Conservation (phyloP, 2,888 invertebrate genomes). For the Drosophila borealis region DNA sequence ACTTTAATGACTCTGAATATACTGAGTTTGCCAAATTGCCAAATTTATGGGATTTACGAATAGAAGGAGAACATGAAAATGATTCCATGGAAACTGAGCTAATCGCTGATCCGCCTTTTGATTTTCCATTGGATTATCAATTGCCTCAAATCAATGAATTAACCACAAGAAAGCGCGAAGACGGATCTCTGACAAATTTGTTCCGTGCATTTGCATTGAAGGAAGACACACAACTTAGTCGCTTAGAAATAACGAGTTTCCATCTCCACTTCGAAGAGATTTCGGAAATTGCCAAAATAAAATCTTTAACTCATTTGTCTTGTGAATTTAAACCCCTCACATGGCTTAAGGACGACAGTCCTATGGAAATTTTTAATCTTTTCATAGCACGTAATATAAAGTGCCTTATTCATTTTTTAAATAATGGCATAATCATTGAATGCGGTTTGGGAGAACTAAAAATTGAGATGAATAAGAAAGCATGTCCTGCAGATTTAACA, state of each 20-base stretch:
- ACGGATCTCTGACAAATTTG: not conserved
- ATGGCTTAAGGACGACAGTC: too few species aligned
- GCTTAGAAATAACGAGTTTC: not conserved
- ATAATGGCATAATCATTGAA: not conserved
- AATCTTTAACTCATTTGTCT: not conserved
- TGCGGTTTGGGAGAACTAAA: not conserved
- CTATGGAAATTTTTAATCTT: not conserved
- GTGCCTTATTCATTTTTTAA: not conserved
- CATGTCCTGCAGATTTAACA: not conserved
- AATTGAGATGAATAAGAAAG: not conserved
- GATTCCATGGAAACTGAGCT: not conserved
- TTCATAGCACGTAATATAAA: not conserved
- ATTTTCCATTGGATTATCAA: not conserved
- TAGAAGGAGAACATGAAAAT: not conserved
- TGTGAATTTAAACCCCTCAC: not conserved
- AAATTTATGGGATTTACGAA: not conserved
- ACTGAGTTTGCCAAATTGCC: not conserved
- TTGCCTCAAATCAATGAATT: not conserved
- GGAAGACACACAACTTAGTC: not conserved
- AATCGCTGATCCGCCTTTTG: not conserved
- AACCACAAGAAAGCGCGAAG: not conserved
- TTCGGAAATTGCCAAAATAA: not conserved
- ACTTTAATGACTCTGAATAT: slow-evolving; percentile 1
- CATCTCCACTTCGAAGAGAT: not conserved
- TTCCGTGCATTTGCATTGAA: slow-evolving; percentile 2